phyloP scores from a whole-genome alignment of 2,888 invertebrate genomes.

The Octonoba sinensis region DNA sequence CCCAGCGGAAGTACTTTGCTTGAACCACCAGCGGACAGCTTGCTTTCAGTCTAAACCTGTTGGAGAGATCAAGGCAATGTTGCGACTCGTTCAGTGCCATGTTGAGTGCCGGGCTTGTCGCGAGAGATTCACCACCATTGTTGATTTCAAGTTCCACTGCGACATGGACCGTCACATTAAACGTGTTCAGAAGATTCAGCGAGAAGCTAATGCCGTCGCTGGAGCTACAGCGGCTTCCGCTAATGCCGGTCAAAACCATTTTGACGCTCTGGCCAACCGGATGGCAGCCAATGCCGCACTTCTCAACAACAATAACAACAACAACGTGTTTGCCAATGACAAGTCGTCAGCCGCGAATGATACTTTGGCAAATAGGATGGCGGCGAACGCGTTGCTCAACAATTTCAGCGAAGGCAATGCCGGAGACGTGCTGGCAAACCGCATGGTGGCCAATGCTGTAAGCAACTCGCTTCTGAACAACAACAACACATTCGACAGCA shows the following conservation, averaged over 20 bases:
- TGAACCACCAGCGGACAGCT: conserved; percentile 79
- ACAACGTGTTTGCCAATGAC: conserved; percentile 1
- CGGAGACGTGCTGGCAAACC: no score
- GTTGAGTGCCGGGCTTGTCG: conserved; percentile 81
- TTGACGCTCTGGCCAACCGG: conserved; percentile 29
- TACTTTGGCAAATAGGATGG: not conserved
- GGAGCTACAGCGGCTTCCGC: conserved; percentile 3
- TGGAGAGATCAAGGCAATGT: conserved; percentile 72
- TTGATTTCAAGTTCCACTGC: conserved; percentile 71
- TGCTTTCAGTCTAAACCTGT: conserved; percentile 72
- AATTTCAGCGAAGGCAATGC: no score
- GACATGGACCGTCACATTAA: conserved; percentile 66
- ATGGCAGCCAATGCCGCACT: conserved; percentile 24
- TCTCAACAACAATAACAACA: conserved; percentile 14
- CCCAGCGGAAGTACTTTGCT: conserved; percentile 80
- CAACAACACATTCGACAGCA: conserved; percentile 24
- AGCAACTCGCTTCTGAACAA: conserved; percentile 4
- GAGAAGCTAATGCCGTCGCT: conserved; percentile 18
- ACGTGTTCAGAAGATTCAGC: conserved; percentile 63
- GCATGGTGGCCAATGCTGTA: no score
- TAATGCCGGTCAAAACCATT: conserved; percentile 41
- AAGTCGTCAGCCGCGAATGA: not conserved
- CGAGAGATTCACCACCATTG: conserved; percentile 70
- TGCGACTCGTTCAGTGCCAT: conserved; percentile 82
- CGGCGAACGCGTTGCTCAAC: no score